phyloP scores from a whole-genome alignment of 1,140 invertebrate genomes.

The Ooceraea biroi region DNA sequence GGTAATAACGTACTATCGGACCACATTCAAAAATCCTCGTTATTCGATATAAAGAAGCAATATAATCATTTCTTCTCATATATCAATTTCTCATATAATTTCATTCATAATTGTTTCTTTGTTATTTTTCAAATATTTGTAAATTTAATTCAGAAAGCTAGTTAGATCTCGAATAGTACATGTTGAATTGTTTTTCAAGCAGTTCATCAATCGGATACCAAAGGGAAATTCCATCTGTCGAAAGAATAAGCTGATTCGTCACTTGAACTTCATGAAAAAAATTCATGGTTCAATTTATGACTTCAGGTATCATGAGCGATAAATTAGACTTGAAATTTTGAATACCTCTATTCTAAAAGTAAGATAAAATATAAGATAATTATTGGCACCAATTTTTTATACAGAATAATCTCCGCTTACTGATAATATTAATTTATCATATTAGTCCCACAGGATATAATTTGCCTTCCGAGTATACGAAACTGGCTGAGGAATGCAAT shows the following conservation, averaged over 20 bases:
- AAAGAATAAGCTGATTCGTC: slow-evolving; percentile 92
- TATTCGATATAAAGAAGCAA: neutral
- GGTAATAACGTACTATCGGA: slow-evolving; percentile 83
- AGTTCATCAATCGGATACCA: slow-evolving; percentile 95
- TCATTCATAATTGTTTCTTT: neutral
- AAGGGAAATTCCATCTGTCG: slow-evolving; percentile 93
- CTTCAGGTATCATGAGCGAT: slow-evolving; percentile 89
- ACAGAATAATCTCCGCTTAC: neutral
- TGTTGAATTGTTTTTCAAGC: slow-evolving; percentile 51
- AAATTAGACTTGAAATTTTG: slow-evolving; percentile 15
- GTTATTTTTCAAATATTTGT: neutral
- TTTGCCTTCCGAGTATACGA: slow-evolving; percentile 94
- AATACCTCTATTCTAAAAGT: neutral
- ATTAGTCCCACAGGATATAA: slow-evolving; percentile 92
- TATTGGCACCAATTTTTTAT: neutral
- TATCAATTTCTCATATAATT: neutral
- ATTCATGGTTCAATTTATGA: slow-evolving; percentile 93
- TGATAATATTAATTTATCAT: slow-evolving; percentile 48
- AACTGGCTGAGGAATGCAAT: slow-evolving; percentile 92
- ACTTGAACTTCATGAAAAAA: slow-evolving; percentile 93
- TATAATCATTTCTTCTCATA: neutral
- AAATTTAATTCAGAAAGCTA: neutral
- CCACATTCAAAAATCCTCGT: neutral
- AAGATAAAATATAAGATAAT: too few relatives aligned
- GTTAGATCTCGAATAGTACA: slow-evolving; percentile 61